Base-by-base conservation (phyloP, 53 echinoderm and acorn worm genomes). In the Crossaster papposus region DNA sequence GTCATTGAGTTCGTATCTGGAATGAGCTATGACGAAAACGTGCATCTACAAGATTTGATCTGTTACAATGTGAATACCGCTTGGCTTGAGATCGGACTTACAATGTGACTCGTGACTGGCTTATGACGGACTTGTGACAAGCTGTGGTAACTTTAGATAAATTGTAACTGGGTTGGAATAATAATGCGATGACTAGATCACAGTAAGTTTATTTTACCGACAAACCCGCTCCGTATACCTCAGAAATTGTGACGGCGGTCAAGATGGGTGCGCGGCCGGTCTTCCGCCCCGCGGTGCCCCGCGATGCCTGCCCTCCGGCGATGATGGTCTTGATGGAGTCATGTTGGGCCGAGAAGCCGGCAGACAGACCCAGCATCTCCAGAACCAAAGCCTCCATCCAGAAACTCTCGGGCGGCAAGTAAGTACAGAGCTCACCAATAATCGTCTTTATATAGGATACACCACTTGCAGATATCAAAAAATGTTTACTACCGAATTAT, bases 301-400 rank as follows among this genome's bases (percentile, higher is more conserved):
- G 6, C 0, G 90, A 88, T n/a, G 35, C 82, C 29, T 94, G 92
- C 82, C 51, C 81, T 0, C 38, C 54, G 6, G 30, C 36, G 20
- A 82, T 90, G 81, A 24, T 84, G 17, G 68, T 87, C 1, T 72
- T 94, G 51, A 96, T 96, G 92, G 93, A 91, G 78, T 44, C 65
- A 12, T 96, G 96, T 51, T 96, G 96, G 96, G 72, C 89, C 20
- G 96, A 96, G 51, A 81, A 88, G 30, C 85, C 93, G 1, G 77
- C 53, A 0, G 89, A 81, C 23, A 80, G 96, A 30, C 96, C 95
- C 22, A 89, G 89, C 36, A 88, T 94, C 62, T 79, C 84, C 36
- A 88, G 77, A 51, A 89, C 95, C 30, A 94, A 94, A 72, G 64
- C 73, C 18, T 14, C 37, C 3, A 55, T 94, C 55, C 31, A 70